Conservation (phyloP, 2,113 vertebrate genomes). For the Paratilapia polleni region DNA sequence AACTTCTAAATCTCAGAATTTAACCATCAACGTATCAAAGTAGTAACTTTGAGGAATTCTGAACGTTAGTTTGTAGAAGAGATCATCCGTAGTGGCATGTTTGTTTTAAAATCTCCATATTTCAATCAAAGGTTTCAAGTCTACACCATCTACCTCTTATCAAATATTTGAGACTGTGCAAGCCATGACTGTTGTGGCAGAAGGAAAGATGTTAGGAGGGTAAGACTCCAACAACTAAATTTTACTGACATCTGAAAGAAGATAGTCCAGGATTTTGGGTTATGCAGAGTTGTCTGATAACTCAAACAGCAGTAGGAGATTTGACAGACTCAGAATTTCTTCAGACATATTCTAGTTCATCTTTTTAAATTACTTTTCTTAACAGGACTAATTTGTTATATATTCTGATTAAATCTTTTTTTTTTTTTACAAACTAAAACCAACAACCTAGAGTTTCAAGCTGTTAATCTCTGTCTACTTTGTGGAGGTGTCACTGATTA, state of each 20-base stretch:
- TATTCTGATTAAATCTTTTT: background rate
- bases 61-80: background rate
- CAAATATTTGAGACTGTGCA: background rate
- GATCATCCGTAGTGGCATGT: background rate
- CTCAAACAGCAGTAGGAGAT: background rate
- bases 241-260: background rate
- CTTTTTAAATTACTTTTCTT: background rate
- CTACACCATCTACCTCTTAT: background rate
- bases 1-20: background rate
- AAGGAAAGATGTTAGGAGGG: background rate
- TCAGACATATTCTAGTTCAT: background rate
- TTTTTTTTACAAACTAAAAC: background rate
- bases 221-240: background rate
- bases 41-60: background rate
- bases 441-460: background rate
- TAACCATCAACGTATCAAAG: background rate
- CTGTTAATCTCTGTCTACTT: background rate
- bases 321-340: background rate
- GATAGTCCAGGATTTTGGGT: background rate
- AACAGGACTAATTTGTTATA: background rate
- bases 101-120: background rate
- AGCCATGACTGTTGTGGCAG: background rate
- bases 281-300: background rate
- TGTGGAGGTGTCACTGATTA: no score
- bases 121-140: background rate